phyloP scores from a whole-genome alignment of 2,888 invertebrate genomes.

The Syrista parreyssii region DNA sequence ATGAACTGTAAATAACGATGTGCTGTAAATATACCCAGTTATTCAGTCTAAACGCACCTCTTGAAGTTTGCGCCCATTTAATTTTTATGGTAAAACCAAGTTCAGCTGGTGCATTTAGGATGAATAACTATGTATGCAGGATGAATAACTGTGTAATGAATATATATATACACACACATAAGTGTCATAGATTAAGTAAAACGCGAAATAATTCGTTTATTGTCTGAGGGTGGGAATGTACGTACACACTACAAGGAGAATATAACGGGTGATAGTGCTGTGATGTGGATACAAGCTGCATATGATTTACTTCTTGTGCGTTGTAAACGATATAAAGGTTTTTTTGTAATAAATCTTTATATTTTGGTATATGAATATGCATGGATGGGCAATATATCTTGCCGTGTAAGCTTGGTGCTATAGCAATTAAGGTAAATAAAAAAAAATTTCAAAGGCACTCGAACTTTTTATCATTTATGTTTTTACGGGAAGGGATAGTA shows the following conservation, averaged over 20 bases:
- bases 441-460: background rate
- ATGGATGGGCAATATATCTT: too few species aligned
- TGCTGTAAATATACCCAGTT: background rate
- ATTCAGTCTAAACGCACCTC: background rate
- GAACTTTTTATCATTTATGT: background rate
- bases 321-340: background rate
- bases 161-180: background rate
- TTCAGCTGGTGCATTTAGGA: background rate
- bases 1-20: slow-evolving; percentile 20
- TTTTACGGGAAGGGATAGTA: background rate
- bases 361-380: background rate
- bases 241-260: background rate
- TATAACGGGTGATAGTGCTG: background rate
- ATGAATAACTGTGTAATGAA: too few species aligned
- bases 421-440: background rate
- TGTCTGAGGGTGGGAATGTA: background rate
- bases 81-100: background rate
- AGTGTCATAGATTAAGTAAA: background rate
- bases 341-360: background rate
- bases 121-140: too few species aligned
- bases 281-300: background rate
- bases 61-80: background rate
- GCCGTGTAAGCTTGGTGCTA: background rate
- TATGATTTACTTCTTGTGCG: background rate
- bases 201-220: background rate